phyloP scores from a whole-genome alignment of 92 coral and sea anemone species.

The Parazoanthus atlanticus region DNA sequence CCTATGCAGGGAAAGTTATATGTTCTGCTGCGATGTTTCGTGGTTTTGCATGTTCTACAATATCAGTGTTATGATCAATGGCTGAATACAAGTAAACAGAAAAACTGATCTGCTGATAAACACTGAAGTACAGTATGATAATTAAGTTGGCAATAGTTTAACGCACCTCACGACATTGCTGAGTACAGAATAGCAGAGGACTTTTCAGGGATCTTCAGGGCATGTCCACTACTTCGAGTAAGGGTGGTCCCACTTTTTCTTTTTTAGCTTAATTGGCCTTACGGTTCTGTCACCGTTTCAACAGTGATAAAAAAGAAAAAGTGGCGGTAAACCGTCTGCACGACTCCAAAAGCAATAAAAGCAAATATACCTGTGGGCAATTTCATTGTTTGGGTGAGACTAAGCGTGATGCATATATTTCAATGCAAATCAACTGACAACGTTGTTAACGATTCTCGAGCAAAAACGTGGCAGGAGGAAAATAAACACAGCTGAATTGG shows the following conservation, averaged over 20 bases:
- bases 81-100: neutral
- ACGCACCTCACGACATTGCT: neutral
- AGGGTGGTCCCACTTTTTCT: too few relatives aligned
- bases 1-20: too few relatives aligned
- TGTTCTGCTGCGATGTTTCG: neutral
- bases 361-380: neutral
- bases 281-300: too few relatives aligned
- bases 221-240: neutral
- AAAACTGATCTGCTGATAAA: neutral
- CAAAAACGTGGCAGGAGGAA: neutral
- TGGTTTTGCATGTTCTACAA: neutral
- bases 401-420: slow-evolving; percentile 4
- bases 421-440: neutral
- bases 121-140: neutral
- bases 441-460: neutral
- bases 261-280: neutral
- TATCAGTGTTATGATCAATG: neutral
- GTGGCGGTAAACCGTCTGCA: neutral
- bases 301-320: neutral
- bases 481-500: neutral
- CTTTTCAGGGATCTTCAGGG: neutral
- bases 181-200: neutral
- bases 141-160: neutral
- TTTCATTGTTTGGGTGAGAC: neutral
- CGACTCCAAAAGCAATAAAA: neutral